phyloP scores from a whole-genome alignment of 2,888 invertebrate genomes.

The Craniophora ligustri region DNA sequence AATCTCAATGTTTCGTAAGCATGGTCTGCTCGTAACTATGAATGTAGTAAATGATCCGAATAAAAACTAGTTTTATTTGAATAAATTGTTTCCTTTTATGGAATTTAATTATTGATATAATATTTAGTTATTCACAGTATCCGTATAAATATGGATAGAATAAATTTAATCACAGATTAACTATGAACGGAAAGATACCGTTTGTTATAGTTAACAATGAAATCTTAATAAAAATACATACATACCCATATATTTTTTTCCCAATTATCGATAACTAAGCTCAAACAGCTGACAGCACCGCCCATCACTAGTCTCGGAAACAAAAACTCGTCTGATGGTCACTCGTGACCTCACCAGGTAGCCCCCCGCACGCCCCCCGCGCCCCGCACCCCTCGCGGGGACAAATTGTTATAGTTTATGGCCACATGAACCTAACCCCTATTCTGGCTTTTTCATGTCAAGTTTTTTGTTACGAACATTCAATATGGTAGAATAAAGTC shows the following conservation, averaged over 20 bases:
- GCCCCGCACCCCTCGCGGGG: constrained; percentile 38
- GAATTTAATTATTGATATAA: no score
- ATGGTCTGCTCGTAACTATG: no score
- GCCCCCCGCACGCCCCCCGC: constrained; percentile 54
- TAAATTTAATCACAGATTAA: no score
- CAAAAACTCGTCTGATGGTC: constrained; percentile 81
- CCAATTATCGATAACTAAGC: constrained; percentile 40
- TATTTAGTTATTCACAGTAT: no score
- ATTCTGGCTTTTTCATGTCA: constrained; percentile 38
- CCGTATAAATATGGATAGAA: no score
- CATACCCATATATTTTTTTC: neutral
- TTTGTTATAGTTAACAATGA: no score
- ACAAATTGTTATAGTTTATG: constrained; percentile 65
- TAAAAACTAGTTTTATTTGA: no score
- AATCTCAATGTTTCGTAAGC: no score
- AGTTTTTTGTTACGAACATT: constrained; percentile 15
- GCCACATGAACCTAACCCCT: constrained; percentile 39
- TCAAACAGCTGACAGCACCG: constrained; percentile 60
- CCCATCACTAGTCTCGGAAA: constrained; percentile 64
- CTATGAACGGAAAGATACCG: no score
- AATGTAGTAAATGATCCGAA: no score
- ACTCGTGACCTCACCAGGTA: constrained; percentile 76
- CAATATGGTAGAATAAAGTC: constrained; percentile 9
- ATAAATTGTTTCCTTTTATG: no score
- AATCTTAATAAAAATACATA: neutral